A percentile compares a stretch with the other conserved stretches of the same genome.
Conservation (phyloP, 2,888 invertebrate species). For the Thyatira batis region DNA sequence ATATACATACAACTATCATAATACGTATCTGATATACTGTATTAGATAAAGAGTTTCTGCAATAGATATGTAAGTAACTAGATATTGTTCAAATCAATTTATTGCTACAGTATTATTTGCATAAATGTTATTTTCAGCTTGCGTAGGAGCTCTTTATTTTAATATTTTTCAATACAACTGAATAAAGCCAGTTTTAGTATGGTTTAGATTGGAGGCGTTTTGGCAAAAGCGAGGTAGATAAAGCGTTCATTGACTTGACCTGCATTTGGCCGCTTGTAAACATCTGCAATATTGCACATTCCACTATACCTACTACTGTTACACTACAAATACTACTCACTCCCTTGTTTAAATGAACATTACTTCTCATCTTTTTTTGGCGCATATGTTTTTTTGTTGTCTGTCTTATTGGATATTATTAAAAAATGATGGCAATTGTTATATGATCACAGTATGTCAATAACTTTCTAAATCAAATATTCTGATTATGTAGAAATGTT, state of each 20-base stretch:
- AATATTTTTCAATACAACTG: not conserved
- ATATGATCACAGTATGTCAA: too few relatives aligned
- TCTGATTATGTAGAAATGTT: too few relatives aligned
- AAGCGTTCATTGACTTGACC: slow-evolving; percentile 44
- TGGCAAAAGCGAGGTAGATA: slow-evolving; percentile 38
- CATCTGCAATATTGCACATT: slow-evolving; percentile 19
- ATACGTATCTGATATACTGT: too few relatives aligned
- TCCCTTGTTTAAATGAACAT: not conserved
- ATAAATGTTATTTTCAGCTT: too few relatives aligned
- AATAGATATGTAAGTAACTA: too few relatives aligned
- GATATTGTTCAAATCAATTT: too few relatives aligned
- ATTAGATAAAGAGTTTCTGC: too few relatives aligned
- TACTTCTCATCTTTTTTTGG: not conserved
- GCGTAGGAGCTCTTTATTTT: too few relatives aligned
- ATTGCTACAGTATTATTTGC: too few relatives aligned
- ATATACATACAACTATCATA: not conserved
- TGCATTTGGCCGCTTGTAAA: slow-evolving; percentile 26
- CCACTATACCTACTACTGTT: not conserved
- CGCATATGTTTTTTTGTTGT: not conserved
- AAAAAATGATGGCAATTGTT: too few relatives aligned
- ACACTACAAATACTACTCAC: not conserved
- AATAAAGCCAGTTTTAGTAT: not conserved
- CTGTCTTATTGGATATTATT: too few relatives aligned
- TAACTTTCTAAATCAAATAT: too few relatives aligned
- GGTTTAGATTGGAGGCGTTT: slow-evolving; percentile 18